These are phyloP conservation scores for Seriola dumerili DNA, from an alignment of 2,113 vertebrate species.

Conservation along the genomic window DNA sequence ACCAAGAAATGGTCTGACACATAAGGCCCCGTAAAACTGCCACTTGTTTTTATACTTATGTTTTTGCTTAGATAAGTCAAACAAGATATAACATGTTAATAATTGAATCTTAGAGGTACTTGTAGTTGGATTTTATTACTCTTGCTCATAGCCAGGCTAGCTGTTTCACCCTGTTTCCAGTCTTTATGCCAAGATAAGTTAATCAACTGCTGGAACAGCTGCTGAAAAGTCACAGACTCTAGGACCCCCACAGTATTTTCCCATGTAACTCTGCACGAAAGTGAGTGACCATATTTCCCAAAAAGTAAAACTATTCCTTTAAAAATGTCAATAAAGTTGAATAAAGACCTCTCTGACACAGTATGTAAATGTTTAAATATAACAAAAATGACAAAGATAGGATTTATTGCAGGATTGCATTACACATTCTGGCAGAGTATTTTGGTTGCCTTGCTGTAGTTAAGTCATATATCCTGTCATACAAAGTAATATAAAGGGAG, in stretches of 20 bases:
- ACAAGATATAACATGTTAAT: slow-evolving; percentile 2
- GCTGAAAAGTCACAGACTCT: too few relatives aligned
- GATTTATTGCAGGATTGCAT: neutral
- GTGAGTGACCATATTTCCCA: neutral
- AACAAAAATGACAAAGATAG: neutral
- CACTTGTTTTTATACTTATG: neutral
- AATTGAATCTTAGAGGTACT: neutral
- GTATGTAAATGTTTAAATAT: neutral
- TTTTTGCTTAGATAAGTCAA: slow-evolving; percentile 1
- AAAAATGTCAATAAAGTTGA: neutral
- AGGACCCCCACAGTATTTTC: neutral
- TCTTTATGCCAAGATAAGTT: slow-evolving; percentile 1
- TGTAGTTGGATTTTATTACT: neutral
- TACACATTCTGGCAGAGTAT: neutral
- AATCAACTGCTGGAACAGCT: neutral
- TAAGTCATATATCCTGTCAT: slow-evolving; percentile 14
- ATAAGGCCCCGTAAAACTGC: neutral
- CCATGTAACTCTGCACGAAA: neutral
- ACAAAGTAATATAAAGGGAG: slow-evolving; percentile 37
- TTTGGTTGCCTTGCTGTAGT: neutral
- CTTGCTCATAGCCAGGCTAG: neutral
- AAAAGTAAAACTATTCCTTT: neutral
- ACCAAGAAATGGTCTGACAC: neutral
- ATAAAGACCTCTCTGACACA: neutral
- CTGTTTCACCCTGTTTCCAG: neutral